These are phyloP conservation scores for Podargus strigoides DNA, from an alignment of 2,797 vertebrate genomes.

Conservation along the genomic window DNA sequence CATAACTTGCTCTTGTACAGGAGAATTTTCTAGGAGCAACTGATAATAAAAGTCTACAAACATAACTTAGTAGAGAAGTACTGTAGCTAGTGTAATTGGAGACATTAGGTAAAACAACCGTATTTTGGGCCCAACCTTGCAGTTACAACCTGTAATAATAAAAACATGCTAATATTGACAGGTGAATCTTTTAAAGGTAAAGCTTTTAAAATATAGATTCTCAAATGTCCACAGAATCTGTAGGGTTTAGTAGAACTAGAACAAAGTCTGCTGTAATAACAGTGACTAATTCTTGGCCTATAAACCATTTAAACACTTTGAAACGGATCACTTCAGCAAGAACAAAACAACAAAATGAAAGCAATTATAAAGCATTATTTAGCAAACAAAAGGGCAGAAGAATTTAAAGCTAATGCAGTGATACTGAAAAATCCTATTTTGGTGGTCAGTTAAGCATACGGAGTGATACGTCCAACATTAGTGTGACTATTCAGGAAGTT, in stretches of 20 bases:
- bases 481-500: not conserved
- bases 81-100: not conserved
- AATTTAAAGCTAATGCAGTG: not conserved
- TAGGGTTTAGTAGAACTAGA: not conserved
- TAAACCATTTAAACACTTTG: not conserved
- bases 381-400: not conserved
- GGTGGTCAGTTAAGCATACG: not conserved
- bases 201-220: not conserved
- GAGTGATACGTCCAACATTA: not conserved
- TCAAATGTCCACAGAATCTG: not conserved
- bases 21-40: not conserved
- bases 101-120: not conserved
- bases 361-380: not conserved
- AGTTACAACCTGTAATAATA: not conserved
- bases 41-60: not conserved
- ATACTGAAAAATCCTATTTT: not conserved
- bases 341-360: not conserved
- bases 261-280: not conserved
- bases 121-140: not conserved
- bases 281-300: not conserved
- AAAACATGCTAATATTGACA: rapidly evolving
- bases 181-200: not conserved
- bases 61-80: not conserved
- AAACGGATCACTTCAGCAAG: not conserved
- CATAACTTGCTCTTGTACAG: rapidly evolving